Base-by-base conservation (phyloP, 2,888 invertebrate genomes). In the Tenthredo notha region DNA sequence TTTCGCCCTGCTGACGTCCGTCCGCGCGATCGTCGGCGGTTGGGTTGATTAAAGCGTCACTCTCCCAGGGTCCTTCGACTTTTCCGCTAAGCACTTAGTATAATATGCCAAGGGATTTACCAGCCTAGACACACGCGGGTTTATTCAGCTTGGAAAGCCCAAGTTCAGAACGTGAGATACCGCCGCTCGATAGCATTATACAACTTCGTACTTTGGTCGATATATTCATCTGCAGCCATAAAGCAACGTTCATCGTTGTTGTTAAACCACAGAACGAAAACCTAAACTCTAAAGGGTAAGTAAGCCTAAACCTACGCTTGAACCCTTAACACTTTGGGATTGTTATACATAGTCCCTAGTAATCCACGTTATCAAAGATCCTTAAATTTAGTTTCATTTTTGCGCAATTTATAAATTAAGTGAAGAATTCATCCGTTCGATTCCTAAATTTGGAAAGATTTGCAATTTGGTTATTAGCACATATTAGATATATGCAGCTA, bases 71-170 rank as follows among this genome's bases (percentile, higher is more conserved):
- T 77, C 54, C 80, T 40, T 61, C 80, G 80, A 61, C 80, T 80
- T 80, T 61, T 61, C 61, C 61, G 12, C 58, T 80, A 80, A 80
- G 61, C 80, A 80, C 80, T 80, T 61, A 80, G 80, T 80, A 61
- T 80, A 80, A 80, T 80, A 80, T 80, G 80, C 58, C 80, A 50
- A 61, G 61, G 80, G 80, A 61, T 61, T 80, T 80, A 61, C 58
- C 37, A 40, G 80, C 80, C 78, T 61, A 80, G 80, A 80, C 80
- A 80, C 61, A 80, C 80, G 80, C 21, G 21, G 80, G 61, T 80
- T 61, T 61, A 61, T 61, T 58, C 40, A 40, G 33, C 54, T 40
- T 33, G 12, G 50, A 29, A 29, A 77, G 75, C 75, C 50, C 82
- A 43, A 83, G 67, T 83, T 83, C 29, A 70, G 47, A 33, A 83